phyloP scores from a whole-genome alignment of 2,113 vertebrate genomes.

The Nerophis lumbriciformis region DNA sequence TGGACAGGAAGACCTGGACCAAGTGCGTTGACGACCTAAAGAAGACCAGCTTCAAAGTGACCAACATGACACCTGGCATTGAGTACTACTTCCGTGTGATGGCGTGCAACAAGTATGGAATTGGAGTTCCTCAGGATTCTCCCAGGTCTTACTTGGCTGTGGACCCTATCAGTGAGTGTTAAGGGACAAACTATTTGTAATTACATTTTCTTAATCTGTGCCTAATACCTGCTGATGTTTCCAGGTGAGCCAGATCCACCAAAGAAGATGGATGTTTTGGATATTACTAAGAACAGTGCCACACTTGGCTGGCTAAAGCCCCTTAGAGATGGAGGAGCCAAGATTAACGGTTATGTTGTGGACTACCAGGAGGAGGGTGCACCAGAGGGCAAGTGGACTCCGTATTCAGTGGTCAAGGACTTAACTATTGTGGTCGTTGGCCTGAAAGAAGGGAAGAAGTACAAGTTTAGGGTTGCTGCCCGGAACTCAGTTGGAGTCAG shows the following conservation, averaged over 20 bases:
- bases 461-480: conserved; percentile 92
- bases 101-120: conserved; percentile 94
- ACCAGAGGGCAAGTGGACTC: conserved; percentile 85
- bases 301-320: conserved; percentile 90
- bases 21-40: conserved; percentile 84
- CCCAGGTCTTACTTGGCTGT: conserved; percentile 86
- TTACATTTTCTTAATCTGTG: neutral
- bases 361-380: conserved; percentile 86
- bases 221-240: conserved; percentile 5
- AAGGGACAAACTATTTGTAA: neutral
- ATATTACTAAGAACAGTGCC: conserved; percentile 91
- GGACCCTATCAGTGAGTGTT: conserved; percentile 89
- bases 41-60: conserved; percentile 92
- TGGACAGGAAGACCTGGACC: conserved; percentile 93
- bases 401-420: conserved; percentile 95
- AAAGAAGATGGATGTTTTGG: conserved; percentile 92
- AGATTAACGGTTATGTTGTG: conserved; percentile 93
- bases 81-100: conserved; percentile 96
- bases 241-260: conserved; percentile 95
- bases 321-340: conserved; percentile 90
- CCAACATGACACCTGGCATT: conserved; percentile 82
- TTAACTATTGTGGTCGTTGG: conserved; percentile 91
- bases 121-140: conserved; percentile 87
- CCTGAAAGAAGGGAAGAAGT: conserved; percentile 91
- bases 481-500: conserved; percentile 91